Conservation (phyloP, 2,113 vertebrate species). For the Recurvirostra avosetta region DNA sequence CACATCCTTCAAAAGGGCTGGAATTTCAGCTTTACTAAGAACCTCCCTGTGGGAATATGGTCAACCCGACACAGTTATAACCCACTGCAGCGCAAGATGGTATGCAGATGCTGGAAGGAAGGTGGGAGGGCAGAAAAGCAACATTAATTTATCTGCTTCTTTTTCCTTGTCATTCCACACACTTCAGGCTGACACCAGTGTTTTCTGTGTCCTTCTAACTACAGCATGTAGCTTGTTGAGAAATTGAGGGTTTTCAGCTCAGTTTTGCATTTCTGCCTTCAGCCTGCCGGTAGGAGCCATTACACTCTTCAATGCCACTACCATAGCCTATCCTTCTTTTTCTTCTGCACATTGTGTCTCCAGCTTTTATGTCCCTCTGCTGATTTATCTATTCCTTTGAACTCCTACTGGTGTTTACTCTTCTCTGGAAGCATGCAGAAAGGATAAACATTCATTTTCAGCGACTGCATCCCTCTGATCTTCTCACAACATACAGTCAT, state of each 20-base stretch:
- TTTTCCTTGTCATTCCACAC: not conserved
- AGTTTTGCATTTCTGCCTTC: not conserved
- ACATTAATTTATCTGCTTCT: not conserved
- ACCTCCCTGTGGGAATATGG: accelerated
- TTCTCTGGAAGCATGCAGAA: not conserved
- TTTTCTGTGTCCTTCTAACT: too few relatives aligned
- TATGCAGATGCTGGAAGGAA: not conserved
- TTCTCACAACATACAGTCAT: slow-evolving; percentile 18
- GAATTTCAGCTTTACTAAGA: not conserved
- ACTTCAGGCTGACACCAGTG: not conserved
- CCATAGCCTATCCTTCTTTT: not conserved
- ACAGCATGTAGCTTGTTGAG: not conserved
- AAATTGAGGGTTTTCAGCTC: not conserved
- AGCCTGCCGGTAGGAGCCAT: not conserved
- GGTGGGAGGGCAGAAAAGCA: not conserved
- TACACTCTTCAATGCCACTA: not conserved
- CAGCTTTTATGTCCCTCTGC: not conserved
- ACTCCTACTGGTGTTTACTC: not conserved
- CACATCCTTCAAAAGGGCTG: not conserved
- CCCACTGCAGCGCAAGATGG: not conserved
- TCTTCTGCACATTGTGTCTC: not conserved
- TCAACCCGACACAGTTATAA: not conserved
- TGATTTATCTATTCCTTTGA: not conserved
- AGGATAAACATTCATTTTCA: not conserved
- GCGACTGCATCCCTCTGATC: not conserved